These are phyloP conservation scores for Takifugu flavidus DNA, from an alignment of 2,113 vertebrate species.

Conservation along the genomic window DNA sequence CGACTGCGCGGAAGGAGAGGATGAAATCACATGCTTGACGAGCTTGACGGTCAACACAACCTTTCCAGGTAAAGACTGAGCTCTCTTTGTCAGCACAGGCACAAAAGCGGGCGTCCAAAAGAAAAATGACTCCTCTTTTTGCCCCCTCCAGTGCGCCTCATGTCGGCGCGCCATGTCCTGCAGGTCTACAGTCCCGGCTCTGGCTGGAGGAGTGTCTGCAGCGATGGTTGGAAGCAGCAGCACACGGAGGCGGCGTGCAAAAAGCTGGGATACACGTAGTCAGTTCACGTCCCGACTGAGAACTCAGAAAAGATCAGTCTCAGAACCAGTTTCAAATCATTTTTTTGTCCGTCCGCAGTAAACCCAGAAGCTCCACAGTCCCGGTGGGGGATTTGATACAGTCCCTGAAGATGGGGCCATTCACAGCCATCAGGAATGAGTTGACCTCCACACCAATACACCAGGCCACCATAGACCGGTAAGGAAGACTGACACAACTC, in stretches of 20 bases:
- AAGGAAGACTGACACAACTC: slow-evolving; percentile 10
- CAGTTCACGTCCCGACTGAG: slow-evolving; percentile 10
- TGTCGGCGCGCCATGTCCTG: slow-evolving; percentile 70
- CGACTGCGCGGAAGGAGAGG: slow-evolving; percentile 81
- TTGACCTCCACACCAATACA: slow-evolving; percentile 36
- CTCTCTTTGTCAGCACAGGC: neutral
- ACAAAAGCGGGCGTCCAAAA: slow-evolving; percentile 5
- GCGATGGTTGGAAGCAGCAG: slow-evolving; percentile 71
- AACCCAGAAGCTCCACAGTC: slow-evolving; percentile 35
- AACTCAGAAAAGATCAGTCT: neutral
- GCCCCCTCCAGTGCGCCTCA: slow-evolving; percentile 66
- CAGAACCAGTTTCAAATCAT: neutral
- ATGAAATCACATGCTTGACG: slow-evolving; percentile 78
- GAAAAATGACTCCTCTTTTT: neutral
- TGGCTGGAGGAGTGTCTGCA: slow-evolving; percentile 81
- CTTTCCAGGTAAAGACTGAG: slow-evolving; percentile 63
- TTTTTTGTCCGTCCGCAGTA: slow-evolving; percentile 29
- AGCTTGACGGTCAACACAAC: slow-evolving; percentile 53
- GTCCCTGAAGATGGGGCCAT: slow-evolving; percentile 44
- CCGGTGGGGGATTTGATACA: slow-evolving; percentile 18
- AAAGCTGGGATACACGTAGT: slow-evolving; percentile 86
- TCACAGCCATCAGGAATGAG: slow-evolving; percentile 38
- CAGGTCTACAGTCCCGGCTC: slow-evolving; percentile 72
- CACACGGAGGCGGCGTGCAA: slow-evolving; percentile 79
- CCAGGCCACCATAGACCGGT: slow-evolving; percentile 52